Evolutionary conservation across 2,113 vertebrate species (phyloP), one percentile per base, ranked within the genome.

Genomic region (Rafetus swinhoei): DNA sequence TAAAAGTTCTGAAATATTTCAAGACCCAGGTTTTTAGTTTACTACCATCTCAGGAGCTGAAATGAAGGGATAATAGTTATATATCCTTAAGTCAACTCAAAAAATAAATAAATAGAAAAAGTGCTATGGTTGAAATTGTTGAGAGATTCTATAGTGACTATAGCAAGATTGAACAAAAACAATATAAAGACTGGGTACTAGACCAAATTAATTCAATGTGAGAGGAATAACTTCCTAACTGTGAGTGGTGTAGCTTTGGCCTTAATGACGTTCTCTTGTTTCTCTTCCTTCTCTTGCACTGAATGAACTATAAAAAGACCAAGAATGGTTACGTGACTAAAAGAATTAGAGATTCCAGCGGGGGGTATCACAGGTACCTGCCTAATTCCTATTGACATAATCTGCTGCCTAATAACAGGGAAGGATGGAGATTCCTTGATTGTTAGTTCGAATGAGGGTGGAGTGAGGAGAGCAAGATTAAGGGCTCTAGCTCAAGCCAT

Each of bases 381-480:
- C 86, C 81, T 97, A 97, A 97, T 94, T 95, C 94, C 55, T 88
- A 76, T 92, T 90, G 94, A 93, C 88, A 95, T n/a, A 62, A 35
- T 87, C 86, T 95, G 90, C 86, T 87, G 79, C 72, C 93, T 83
- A 50, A 85, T 81, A 80, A 62, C 1, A 5, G 85, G 81, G 82
- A 93, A 94, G 85, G 62, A 59, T 90, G 97, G 91, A 92, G 93
- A 91, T 87, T 89, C 56, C 85, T 83, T 90, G 82, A 85, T 92
- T 96, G 76, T 88, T 85, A 89, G 85, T 93, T 82, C 96, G 95
- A 95, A 86, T 93, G 90, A 95, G 84, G 62, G 88, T 92, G 65
- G 89, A 79, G 77, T 93, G 91, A 97, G 93, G 81, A 84, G 77
- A 84, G 84, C 92, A 87, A 89, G 94, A 97, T 94, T 95, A 81